Conservation (phyloP, 2,888 invertebrate genomes). For the Operophtera brumata region DNA sequence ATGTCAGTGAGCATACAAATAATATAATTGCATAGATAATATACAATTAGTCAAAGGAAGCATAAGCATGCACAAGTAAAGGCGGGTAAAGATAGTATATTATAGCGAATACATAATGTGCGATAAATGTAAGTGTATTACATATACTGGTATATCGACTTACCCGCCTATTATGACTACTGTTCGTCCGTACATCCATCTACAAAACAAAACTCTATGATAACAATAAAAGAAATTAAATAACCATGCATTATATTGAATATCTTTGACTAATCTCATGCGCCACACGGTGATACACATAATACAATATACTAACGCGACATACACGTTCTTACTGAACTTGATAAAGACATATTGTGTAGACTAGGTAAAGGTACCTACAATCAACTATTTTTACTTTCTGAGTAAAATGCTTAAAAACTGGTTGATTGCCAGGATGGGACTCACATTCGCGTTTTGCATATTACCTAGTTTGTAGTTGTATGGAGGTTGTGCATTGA, state of each 20-base stretch:
- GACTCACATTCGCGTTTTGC: no score
- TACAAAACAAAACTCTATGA: conserved; percentile 78
- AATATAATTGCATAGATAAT: conserved; percentile 11
- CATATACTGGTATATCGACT: conserved; percentile 62
- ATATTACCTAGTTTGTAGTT: no score
- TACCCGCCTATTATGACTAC: conserved; percentile 81
- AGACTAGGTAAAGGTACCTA: no score
- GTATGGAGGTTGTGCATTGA: no score
- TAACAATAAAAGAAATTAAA: conserved; percentile 33
- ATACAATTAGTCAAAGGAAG: conserved; percentile 23
- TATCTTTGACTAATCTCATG: conserved; percentile 2
- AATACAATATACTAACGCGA: neutral
- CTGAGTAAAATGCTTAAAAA: no score
- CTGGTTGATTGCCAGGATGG: no score
- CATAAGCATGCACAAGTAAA: conserved; percentile 29
- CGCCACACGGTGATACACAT: conserved; percentile 3
- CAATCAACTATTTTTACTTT: no score
- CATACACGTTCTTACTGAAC: no score
- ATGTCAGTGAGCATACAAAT: conserved; percentile 8
- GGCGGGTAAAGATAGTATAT: conserved; percentile 43
- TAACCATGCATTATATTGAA: conserved; percentile 24
- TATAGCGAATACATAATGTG: conserved; percentile 37
- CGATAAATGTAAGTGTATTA: conserved; percentile 28
- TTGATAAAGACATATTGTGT: no score
- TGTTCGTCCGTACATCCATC: conserved; percentile 81